phyloP scores from a whole-genome alignment of 2,797 vertebrate species.

The Bovichtus diacanthus region DNA sequence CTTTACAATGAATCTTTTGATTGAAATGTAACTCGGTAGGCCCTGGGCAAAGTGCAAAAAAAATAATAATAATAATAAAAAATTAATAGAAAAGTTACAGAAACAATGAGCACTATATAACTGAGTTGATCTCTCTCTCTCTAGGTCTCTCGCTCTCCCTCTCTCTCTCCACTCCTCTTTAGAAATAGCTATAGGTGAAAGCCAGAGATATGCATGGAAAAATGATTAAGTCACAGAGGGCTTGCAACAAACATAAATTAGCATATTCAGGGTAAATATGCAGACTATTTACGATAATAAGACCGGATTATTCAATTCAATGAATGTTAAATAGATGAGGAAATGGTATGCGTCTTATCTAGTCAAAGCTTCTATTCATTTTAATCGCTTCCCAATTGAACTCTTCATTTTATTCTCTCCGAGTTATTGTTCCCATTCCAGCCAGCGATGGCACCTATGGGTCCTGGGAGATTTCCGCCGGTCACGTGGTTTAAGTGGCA shows the following conservation, averaged over 20 bases:
- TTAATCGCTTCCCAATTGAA: conserved; percentile 94
- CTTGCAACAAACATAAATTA: conserved; percentile 99
- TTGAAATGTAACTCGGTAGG: conserved; percentile 90
- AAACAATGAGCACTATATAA: conserved; percentile 85
- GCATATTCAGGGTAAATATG: conserved; percentile 99
- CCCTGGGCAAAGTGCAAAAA: conserved; percentile 82
- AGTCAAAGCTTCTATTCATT: conserved; percentile 92
- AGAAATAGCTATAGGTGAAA: conserved; percentile 77
- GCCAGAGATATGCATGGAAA: conserved; percentile 83
- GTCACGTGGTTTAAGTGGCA: conserved; percentile 79
- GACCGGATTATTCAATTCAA: conserved; percentile 99
- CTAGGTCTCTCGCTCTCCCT: conserved; percentile 40
- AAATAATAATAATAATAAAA: conserved; percentile 56
- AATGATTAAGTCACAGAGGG: conserved; percentile 87
- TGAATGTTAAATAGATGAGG: conserved; percentile 99
- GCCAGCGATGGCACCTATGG: conserved; percentile 65
- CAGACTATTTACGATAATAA: conserved; percentile 99
- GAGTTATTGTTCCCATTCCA: conserved; percentile 75
- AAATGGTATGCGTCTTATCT: conserved; percentile 93
- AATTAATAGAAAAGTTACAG: conserved; percentile 84
- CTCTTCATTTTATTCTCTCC: conserved; percentile 84
- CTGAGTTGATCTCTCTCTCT: conserved; percentile 71
- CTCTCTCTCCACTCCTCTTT: conserved; percentile 62
- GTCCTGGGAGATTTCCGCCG: conserved; percentile 73
- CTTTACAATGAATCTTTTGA: conserved; percentile 91